A percentile compares a stretch with the other conserved stretches of the same genome.
These are phyloP conservation scores for Paralvinella palmiformis DNA, from an alignment of 1,140 invertebrate genomes.

Conservation along the genomic window DNA sequence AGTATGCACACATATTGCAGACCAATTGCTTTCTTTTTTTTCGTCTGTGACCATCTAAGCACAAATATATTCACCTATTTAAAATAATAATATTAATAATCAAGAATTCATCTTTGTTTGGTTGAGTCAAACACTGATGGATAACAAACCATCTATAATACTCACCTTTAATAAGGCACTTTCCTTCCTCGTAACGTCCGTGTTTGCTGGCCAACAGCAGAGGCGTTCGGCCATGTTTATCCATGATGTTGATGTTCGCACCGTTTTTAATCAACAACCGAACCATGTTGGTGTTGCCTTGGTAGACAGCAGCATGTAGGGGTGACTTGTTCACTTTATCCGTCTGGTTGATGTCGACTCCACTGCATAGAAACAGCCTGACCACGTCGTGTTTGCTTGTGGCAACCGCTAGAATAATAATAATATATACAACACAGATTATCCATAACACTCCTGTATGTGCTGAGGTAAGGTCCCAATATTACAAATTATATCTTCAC, in stretches of 20 bases:
- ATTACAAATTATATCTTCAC: not conserved
- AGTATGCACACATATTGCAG: no score
- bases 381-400: not conserved
- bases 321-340: not conserved
- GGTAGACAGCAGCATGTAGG: not conserved
- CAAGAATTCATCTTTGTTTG: not conserved
- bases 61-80: no score
- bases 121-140: not conserved
- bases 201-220: not conserved
- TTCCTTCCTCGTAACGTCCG: not conserved
- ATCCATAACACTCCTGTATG: not conserved
- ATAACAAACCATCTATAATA: not conserved
- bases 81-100: not conserved
- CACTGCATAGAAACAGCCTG: not conserved
- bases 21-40: no score
- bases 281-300: not conserved
- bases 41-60: no score
- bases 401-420: not conserved
- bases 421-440: not conserved
- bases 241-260: not conserved
- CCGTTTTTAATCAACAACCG: not conserved
- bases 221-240: not conserved
- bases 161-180: not conserved
- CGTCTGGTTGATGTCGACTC: not conserved
- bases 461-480: not conserved